Conservation (phyloP, 2,113 vertebrate genomes). For the Pithys albifrons region DNA sequence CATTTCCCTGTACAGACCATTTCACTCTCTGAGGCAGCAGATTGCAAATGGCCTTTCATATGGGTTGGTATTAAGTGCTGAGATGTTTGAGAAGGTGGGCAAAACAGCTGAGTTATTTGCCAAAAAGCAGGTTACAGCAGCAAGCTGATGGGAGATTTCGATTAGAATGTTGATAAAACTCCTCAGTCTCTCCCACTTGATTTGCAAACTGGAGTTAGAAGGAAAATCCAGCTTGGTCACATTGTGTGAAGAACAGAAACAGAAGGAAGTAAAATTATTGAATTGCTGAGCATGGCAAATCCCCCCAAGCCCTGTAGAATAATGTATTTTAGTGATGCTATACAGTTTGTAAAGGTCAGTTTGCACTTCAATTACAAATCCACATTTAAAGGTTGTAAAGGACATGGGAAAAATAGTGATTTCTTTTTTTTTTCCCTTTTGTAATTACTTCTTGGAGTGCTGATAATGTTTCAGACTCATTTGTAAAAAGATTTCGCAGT, state of each 20-base stretch:
- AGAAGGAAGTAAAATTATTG: constrained; percentile 19
- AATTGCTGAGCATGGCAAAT: constrained; percentile 42
- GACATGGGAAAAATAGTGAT: not conserved
- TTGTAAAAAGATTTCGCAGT: constrained; percentile 13
- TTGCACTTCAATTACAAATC: constrained; percentile 57
- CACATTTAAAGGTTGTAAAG: constrained; percentile 22
- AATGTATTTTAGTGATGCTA: constrained; percentile 18
- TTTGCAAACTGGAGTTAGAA: not conserved
- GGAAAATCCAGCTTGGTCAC: constrained; percentile 25
- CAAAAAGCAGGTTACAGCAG: not conserved
- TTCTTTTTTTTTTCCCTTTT: not conserved
- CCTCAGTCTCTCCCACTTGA: not conserved
- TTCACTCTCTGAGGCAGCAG: not conserved
- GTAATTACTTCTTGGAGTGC: constrained; percentile 27
- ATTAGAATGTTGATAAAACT: not conserved
- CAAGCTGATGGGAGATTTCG: not conserved
- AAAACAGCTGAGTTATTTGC: not conserved
- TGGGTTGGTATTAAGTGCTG: not conserved
- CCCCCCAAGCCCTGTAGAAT: constrained; percentile 35
- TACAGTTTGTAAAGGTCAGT: constrained; percentile 63
- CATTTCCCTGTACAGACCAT: not conserved
- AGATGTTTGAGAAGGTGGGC: not conserved
- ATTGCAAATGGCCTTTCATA: constrained; percentile 3
- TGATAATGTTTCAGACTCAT: constrained; percentile 43
- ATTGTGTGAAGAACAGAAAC: constrained; percentile 22